Conservation (phyloP, 2,113 vertebrate genomes). For the Gadus macrocephalus region DNA sequence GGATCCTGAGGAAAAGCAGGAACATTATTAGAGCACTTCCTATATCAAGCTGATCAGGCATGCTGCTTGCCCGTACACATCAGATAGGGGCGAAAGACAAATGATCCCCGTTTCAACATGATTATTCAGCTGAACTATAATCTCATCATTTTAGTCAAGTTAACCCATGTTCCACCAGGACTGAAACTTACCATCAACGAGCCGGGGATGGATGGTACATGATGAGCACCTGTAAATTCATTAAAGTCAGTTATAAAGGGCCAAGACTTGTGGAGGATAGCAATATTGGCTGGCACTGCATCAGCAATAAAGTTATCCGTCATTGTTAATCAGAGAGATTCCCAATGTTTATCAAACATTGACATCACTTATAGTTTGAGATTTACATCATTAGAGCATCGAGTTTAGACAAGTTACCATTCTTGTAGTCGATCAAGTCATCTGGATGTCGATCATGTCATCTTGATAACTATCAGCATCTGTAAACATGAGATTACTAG, state of each 20-base stretch:
- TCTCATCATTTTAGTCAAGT: constrained; percentile 52
- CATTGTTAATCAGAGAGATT: constrained; percentile 92
- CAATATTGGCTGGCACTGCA: constrained; percentile 55
- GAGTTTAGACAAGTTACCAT: too few species aligned
- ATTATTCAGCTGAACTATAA: constrained; percentile 69
- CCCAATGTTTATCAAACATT: constrained; percentile 75
- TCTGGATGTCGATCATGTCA: too few species aligned
- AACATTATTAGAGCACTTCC: neutral
- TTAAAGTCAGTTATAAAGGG: neutral
- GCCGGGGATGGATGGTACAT: too few species aligned
- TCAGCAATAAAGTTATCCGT: constrained; percentile 75
- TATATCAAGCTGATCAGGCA: neutral
- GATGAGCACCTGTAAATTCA: constrained; percentile 22
- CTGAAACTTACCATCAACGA: neutral
- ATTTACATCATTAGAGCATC: too few species aligned
- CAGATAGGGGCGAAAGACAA: constrained; percentile 76
- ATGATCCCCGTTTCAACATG: constrained; percentile 49
- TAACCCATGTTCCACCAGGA: neutral
- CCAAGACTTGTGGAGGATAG: neutral
- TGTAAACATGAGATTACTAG: too few species aligned
- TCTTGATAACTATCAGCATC: too few species aligned
- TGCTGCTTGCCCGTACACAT: neutral
- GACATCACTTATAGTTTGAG: constrained; percentile 68
- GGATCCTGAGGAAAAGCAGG: neutral
- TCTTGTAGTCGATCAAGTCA: too few species aligned